Base-by-base conservation (phyloP, 2,113 vertebrate genomes). In the Tupaia chinensis region DNA sequence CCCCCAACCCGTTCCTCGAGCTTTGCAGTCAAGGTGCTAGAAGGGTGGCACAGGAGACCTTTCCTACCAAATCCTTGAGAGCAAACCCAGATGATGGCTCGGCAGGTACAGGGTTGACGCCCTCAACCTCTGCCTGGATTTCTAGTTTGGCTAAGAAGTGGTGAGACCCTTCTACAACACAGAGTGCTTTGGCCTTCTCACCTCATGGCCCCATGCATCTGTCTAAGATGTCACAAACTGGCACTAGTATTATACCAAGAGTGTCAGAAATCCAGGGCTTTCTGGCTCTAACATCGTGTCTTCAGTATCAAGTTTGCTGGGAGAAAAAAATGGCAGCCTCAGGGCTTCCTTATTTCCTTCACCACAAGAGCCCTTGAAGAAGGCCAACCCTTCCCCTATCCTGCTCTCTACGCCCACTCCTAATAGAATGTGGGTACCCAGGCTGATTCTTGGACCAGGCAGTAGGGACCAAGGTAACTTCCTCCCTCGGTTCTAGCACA, bases 401-500 rank as follows among this genome's bases (percentile, higher is more conserved):
- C 72, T 93, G 25, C 66, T 95, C 94, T 85, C 82, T 74, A 58
- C 32, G 58, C 56, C 86, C 27, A 44, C 53, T 89, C 80, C 93
- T 27, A 58, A 23, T 4, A 83, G 54, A 22, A 94, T 74, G 13
- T 81, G 93, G 91, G 63, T 82, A 94, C 93, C 96, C 83, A 97
- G 96, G 94, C 95, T 97, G 94, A 94, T 94, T 96, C 96, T 97
- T 96, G 97, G 94, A 94, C 69, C 80, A 86, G 32, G 58, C 9
- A 68, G 70, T 89, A n/a, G 78, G 80, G 61, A 80, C 82, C 68
- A 93, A 60, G 44, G 77, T 93, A 68, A 77, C 83, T 80, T 93
- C 80, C 68, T 93, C 84, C 87, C 78, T n/a, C 74, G 58, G 73
- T 83, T 96, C 93, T 72, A 90, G 83, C 74, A 89, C 34, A 74